phyloP scores from a whole-genome alignment of 2,888 invertebrate species.

The Plemyria rubiginata region DNA sequence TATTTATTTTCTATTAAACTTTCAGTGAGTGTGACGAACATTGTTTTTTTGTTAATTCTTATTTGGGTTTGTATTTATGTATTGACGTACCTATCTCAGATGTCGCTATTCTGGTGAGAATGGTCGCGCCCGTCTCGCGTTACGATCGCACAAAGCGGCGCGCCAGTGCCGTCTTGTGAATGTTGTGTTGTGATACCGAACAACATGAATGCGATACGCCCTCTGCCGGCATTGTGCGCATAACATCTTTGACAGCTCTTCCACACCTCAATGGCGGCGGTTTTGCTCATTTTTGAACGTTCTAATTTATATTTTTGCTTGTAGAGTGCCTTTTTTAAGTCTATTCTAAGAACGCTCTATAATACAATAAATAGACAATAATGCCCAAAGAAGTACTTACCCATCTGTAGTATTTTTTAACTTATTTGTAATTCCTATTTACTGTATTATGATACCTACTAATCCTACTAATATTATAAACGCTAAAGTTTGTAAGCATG shows the following conservation, averaged over 20 bases:
- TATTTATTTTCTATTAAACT: not conserved
- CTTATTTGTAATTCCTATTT: too few species aligned
- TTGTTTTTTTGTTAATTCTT: not conserved
- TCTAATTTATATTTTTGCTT: constrained; percentile 26
- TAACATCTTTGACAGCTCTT: constrained; percentile 26
- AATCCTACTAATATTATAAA: too few species aligned
- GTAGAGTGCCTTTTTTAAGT: not conserved
- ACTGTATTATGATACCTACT: too few species aligned
- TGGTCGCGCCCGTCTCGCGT: constrained; percentile 31
- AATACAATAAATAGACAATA: not conserved
- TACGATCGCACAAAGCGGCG: constrained; percentile 33
- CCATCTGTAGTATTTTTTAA: too few species aligned
- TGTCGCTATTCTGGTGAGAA: constrained; percentile 35
- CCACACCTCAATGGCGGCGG: constrained; percentile 31
- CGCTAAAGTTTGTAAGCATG: too few species aligned
- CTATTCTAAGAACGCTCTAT: not conserved
- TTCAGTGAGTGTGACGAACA: not conserved
- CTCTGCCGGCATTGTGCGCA: constrained; percentile 32
- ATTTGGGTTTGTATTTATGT: constrained; percentile 9
- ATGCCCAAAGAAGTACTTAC: too few species aligned
- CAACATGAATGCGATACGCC: constrained; percentile 37
- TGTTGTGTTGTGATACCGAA: constrained; percentile 37
- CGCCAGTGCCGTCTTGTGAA: too few species aligned
- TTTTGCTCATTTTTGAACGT: constrained; percentile 26
- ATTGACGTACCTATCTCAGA: constrained; percentile 31